Evolutionary conservation across 2,797 vertebrate species (phyloP).

Genomic region (Manis pentadactyla): DNA sequence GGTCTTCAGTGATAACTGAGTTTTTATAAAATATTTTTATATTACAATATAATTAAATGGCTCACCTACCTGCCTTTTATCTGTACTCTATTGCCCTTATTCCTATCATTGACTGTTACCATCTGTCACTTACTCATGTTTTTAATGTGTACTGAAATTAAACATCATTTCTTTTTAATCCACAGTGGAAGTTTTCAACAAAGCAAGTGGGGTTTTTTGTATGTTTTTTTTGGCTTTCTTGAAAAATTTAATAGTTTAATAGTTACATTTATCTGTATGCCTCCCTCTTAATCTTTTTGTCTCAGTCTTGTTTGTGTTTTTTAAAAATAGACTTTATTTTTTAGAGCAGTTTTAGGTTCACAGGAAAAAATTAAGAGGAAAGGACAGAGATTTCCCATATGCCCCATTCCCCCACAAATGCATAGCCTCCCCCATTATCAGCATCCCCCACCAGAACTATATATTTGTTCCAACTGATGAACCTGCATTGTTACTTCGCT

Average conservation of each 20-base stretch:
- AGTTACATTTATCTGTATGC: not conserved
- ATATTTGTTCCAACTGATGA: not conserved
- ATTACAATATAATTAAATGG: not conserved
- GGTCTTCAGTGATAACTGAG: slow-evolving; percentile 51
- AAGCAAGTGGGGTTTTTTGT: not conserved
- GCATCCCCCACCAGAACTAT: not conserved
- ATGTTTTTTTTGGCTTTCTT: not conserved
- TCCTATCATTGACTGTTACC: slow-evolving; percentile 57
- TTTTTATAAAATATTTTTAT: slow-evolving; percentile 25
- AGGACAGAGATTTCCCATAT: not conserved
- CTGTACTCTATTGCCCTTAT: not conserved
- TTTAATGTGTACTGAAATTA: slow-evolving; percentile 56
- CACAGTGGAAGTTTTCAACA: slow-evolving; percentile 6
- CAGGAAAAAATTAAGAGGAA: not conserved
- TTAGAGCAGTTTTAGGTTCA: not conserved
- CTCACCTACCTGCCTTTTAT: slow-evolving; percentile 19
- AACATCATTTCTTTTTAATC: slow-evolving; percentile 49
- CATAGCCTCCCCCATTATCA: not conserved
- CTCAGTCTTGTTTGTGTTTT: not conserved
- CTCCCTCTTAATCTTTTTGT: not conserved
- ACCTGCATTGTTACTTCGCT: not conserved
- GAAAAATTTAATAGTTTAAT: not conserved
- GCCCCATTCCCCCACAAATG: not conserved
- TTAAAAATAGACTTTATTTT: not conserved
- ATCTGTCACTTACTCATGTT: slow-evolving; percentile 54